These are phyloP conservation scores for Bellardia bayeri DNA, from an alignment of 2,888 invertebrate species.

Conservation along the genomic window DNA sequence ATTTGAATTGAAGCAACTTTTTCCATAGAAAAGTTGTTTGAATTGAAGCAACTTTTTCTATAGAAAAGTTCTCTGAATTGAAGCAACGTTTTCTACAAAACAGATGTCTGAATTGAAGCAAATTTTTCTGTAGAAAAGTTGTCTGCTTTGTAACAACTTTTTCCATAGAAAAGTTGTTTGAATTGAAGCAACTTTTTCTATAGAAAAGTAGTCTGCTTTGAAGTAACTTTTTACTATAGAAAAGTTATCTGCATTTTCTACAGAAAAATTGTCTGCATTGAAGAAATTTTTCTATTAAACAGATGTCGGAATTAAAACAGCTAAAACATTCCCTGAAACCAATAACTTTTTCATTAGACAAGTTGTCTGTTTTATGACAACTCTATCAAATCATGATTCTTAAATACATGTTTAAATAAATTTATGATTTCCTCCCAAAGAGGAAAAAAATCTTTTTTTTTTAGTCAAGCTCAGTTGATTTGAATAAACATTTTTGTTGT, in stretches of 20 bases:
- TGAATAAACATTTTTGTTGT: no score
- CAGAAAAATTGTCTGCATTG: not conserved
- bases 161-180: not conserved
- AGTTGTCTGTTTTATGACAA: not conserved
- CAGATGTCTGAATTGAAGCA: not conserved
- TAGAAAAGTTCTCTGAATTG: not conserved
- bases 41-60: not conserved
- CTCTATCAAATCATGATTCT: not conserved
- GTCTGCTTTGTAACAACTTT: not conserved
- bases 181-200: not conserved
- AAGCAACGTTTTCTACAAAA: not conserved
- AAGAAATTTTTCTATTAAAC: slow-evolving; percentile 2
- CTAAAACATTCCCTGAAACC: not conserved
- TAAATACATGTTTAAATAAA: not conserved
- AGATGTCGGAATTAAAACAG: not conserved
- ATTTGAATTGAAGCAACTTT: no score
- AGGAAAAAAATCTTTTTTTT: not conserved
- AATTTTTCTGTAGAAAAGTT: not conserved
- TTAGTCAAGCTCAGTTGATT: not conserved
- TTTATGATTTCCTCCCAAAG: not conserved
- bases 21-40: not conserved
- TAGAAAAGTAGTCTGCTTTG: not conserved
- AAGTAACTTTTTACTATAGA: not conserved
- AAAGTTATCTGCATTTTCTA: not conserved
- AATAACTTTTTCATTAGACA: not conserved